Base-by-base conservation (phyloP, 2,888 invertebrate species). In the Drosophila lacicola region DNA sequence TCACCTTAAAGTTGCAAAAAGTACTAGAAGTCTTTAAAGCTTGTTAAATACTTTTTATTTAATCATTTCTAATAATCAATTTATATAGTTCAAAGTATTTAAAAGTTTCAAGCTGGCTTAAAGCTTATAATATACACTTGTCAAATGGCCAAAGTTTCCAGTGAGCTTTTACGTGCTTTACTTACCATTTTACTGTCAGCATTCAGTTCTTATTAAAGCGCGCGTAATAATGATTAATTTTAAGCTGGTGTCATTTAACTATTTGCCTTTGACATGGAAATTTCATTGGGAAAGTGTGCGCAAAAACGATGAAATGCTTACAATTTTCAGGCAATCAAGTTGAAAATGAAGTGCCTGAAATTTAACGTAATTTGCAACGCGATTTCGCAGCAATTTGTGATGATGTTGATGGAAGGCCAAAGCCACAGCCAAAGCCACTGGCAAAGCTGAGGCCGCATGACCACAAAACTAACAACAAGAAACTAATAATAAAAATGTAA, bases 401-500 rank as follows among this genome's bases (percentile, higher is more conserved):
- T 61, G 69, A 68, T 72, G 72, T 64, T 71, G 50, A 49, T 55
- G 69, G 67, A 39, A 47, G 46, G 66, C 54, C 13, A 36, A 65
- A 49, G 39, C 47, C 37, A 25, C 14, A 53, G 25, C 33, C 11
- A 17, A 21, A 25, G 44, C 29, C 62, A 50, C 21, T 19, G 70
- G 57, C 55, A 41, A 55, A 56, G 78, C 80, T 78, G 78, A 75
- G 72, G 73, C 76, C 61, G 78, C 69, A 76, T 73, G 80, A 80
- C 86, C 82, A 53, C 76, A 79, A 72, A 79, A 75, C 69, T 72
- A 68, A 64, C 67, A 72, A 66, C 65, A 63, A 60, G 66, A 78
- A 82, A 82, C 82, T 86, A 80, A 82, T 82, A 82, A 85, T 86
- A 86, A 82, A 86, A 86, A 86, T 86, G 87, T 83, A 81, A 72